Evolutionary conservation across 2,113 vertebrate genomes (phyloP), one percentile per base, ranked within the genome.

Genomic region (Pedetes capensis): DNA sequence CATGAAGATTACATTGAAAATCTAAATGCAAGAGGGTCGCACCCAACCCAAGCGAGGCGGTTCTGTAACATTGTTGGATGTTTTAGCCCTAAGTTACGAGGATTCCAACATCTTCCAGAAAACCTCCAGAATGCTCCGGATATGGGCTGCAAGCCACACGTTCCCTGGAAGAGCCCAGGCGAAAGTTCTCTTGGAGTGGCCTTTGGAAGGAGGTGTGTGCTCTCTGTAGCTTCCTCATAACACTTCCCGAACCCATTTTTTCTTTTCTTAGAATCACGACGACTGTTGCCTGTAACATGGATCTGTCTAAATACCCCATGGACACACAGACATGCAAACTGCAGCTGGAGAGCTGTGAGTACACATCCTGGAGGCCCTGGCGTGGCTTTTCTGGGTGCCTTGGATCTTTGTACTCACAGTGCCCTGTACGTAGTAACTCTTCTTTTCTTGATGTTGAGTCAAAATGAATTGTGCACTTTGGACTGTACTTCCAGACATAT

Each of bases 301-400:
- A 99, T 79, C 95, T 99, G 49, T 98, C 98, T 44, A 99, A 99
- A 97, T 99, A 99, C n/a, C 98, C 98, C 59, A 98, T 99, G 98
- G 98, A 99, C 96, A 98, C 98, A 61, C 98, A 99, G 91, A 98
- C 97, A 0, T 99, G 98, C 97, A 98, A 32, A 85, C 49, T 99
- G 91, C 98, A 99, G 87, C 96, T 99, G 55, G 98, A 98, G 97
- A 99, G 98, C 93, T 99, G 98, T 99, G 97, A 98, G 98, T 99
- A 97, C 25, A 74, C 2, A 0, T 47, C 83, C 61, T n/a, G 27
- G 1, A 23, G 57, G 69, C 72, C 34, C 4, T 39, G 8, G 14
- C 12, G 61, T 72, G 92, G 76, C 63, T 89, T 81, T 61, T 13
- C 68, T 17, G 3, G 51, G 44, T 94, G 13, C 17, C 32, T 92